Percentiles rank a stretch among this genome's conserved stretches.
Evolutionary conservation across 2,113 vertebrate genomes (phyloP).

Genomic region (Irena cyanogastra): DNA sequence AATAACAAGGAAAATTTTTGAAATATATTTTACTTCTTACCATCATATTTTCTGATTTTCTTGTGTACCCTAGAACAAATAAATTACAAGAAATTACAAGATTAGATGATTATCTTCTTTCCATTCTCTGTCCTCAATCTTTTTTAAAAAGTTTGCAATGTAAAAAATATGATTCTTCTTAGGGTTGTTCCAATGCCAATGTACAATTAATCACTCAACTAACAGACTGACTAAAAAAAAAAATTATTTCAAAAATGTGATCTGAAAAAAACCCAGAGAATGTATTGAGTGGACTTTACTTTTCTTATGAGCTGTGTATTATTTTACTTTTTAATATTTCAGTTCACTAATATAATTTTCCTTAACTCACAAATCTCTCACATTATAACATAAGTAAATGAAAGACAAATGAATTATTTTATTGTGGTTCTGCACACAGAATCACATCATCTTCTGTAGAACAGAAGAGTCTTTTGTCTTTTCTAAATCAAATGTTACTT

Average conservation of each 20-base stretch:
- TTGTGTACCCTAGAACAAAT: not conserved
- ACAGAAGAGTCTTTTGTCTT: not conserved
- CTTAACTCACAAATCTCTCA: not conserved
- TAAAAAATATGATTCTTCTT: not conserved
- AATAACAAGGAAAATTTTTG: not conserved
- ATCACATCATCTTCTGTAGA: not conserved
- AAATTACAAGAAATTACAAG: not conserved
- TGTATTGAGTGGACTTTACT: not conserved
- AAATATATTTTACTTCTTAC: not conserved
- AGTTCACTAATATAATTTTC: not conserved
- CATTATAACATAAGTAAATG: not conserved
- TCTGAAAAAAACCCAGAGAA: not conserved
- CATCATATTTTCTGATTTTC: not conserved
- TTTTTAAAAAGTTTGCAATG: not conserved
- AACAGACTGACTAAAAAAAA: not conserved
- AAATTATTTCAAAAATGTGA: not conserved
- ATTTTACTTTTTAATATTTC: not conserved
- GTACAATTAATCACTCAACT: not conserved
- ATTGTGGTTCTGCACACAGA: not conserved
- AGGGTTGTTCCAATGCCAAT: not conserved
- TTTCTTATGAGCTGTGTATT: not conserved
- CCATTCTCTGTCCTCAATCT: not conserved
- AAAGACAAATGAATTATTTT: not conserved
- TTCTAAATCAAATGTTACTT: not conserved
- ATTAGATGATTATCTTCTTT: not conserved